Evolutionary conservation across 2,113 vertebrate species (phyloP), one percentile per base, ranked within the genome.

Genomic region (Pipra filicauda): DNA sequence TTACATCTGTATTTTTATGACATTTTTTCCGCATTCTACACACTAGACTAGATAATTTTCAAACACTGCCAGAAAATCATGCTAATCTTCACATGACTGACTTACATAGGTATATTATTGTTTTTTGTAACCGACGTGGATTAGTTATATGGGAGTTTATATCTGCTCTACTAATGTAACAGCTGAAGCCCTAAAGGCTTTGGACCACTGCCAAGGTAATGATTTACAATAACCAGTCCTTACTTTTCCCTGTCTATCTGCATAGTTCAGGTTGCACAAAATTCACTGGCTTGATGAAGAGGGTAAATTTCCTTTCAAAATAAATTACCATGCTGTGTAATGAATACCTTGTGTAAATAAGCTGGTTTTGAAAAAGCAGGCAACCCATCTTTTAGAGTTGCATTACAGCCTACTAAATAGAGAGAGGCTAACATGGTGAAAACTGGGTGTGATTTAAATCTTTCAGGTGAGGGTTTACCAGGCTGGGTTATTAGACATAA

Each of bases 201-300:
- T 91, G 91, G 85, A 62, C 21, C 28, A 20, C 73, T 89, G 66
- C 86, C 84, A 95, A 66, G 37, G 22, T 44, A 82, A 76, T 58
- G 80, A 92, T 89, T 95, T 94, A 91, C 80, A 81, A 88, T 72
- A 94, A 75, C 73, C n/a, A 75, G 74, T 87, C 81, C 74, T 89
- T 1, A 0, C 43, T 81, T 94, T 82, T 94, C 80, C 52, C 12
- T 33, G 61, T 87, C 80, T 95, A 69, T 92, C 91, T 91, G 18
- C 57, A 64, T 52, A 72, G 51, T 85, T 91, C 82, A 93, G 65
- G 86, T 92, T 86, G 69, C 6, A 8, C 75, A 88, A 95, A 92
- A 81, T 52, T 93, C 69, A 57, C 46, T 15, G 30, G 44, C 61
- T 81, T 58, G 80, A 82, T 44, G 67, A 84, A 51, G 21, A 81